Evolutionary conservation across 2,113 vertebrate species (phyloP), one percentile per base, ranked within the genome.

Genomic region (Vireo altiloquus): DNA sequence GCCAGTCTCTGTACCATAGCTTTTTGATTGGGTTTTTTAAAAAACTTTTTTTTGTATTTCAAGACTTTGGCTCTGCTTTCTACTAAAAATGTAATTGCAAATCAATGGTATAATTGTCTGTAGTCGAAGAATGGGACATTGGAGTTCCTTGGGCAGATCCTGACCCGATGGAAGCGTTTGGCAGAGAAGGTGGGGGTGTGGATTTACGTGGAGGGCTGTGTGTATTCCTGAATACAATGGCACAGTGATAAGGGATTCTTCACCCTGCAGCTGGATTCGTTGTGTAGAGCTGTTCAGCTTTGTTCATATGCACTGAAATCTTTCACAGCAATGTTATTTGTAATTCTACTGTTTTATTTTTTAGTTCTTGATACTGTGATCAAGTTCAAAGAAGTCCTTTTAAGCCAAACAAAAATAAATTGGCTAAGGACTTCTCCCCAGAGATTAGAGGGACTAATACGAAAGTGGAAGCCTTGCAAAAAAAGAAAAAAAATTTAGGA

Each of bases 91-190:
- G 39, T 83, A 96, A 88, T 96, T 87, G 88, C 84, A 82, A 96
- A 94, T 97, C 78, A 91, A 27, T 87, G 76, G 50, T 82, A 11
- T 95, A 64, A 77, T 94, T 78, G 85, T 95, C 94, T 96, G 46
- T 96, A 87, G 91, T 90, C 86, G 93, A 82, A 93, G 94, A 95
- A 89, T 77, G 90, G 91, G 91, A 90, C 17, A 13, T 93, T 86
- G 77, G 78, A 78, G 85, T 44, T 94, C 83, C 44, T 10, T 72
- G 90, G 82, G 83, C 75, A 88, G 66, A 87, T 74, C 70, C 37
- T 88, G 69, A 94, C 78, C 77, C 59, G 68, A 22, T 2, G 80
- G 94, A 86, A 90, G 77, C 63, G 69, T 74, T 91, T 44, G 21
- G 69, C 71, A 85, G 83, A 70, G 94, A 89, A 92, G 66, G 68